A percentile compares a stretch with the other conserved stretches of the same genome.
Conservation (phyloP, 2,888 invertebrate genomes). For the Euspilapteryx auroguttella region DNA sequence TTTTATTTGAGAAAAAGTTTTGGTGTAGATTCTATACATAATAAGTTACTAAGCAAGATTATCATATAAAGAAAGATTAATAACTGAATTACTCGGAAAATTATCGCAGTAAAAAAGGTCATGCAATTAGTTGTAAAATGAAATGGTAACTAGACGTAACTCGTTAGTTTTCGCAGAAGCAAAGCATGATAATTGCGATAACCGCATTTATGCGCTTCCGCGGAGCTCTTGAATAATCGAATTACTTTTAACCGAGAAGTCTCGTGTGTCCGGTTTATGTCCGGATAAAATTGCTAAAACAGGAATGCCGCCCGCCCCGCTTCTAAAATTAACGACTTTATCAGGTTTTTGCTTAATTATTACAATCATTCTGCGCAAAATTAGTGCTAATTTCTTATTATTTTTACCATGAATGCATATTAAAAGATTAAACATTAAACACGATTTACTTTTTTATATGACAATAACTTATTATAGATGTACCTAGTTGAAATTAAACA, state of each 20-base stretch:
- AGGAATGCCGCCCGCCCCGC: background rate
- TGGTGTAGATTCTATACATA: too few relatives aligned
- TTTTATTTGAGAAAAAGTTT: too few relatives aligned
- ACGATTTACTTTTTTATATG: too few relatives aligned
- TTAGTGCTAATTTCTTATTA: conserved; percentile 1
- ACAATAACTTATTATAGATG: too few relatives aligned
- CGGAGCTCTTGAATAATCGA: conserved; percentile 37
- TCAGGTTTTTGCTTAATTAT: conserved; percentile 2
- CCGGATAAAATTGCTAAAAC: conserved; percentile 5
- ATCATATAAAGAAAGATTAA: background rate
- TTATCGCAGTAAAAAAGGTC: too few relatives aligned
- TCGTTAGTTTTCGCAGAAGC: conserved; percentile 31
- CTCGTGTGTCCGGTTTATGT: conserved; percentile 8
- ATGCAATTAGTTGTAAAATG: conserved; percentile 2
- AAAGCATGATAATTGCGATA: conserved; percentile 40
- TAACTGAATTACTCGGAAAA: too few relatives aligned
- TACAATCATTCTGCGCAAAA: conserved; percentile 1
- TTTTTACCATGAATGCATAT: conserved; percentile 2
- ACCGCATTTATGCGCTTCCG: conserved; percentile 37
- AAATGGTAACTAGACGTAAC: conserved; percentile 5
- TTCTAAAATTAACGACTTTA: conserved; percentile 2
- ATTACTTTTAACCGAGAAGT: conserved; percentile 24
- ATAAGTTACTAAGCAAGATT: too few relatives aligned
- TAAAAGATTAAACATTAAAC: too few relatives aligned
- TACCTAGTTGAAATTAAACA: too few relatives aligned